Evolutionary conservation across 2,797 vertebrate species (phyloP).

Genomic region (Stomatorhinus walkeri): DNA sequence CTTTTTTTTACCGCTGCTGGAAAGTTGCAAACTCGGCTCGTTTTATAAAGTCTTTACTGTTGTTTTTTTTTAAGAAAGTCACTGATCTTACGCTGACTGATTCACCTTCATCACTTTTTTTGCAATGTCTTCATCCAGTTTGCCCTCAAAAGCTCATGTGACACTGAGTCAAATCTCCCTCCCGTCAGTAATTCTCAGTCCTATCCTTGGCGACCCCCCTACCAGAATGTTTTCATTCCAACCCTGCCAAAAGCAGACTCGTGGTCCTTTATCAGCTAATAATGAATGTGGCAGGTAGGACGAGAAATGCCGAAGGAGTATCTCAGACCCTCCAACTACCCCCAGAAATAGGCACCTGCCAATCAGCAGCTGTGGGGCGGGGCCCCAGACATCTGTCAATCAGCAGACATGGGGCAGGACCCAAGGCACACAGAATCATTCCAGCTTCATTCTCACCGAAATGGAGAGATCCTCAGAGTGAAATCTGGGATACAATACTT

Average conservation of each 20-base stretch:
- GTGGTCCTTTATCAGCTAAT: not conserved
- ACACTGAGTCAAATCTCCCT: not conserved
- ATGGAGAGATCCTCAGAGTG: not conserved
- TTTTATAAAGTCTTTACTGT: not conserved
- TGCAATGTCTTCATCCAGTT: not conserved
- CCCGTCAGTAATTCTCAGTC: not conserved
- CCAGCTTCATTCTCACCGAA: not conserved
- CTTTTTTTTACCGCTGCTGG: not conserved
- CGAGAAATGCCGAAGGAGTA: not conserved
- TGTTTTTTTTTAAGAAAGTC: not conserved
- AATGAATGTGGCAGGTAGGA: not conserved
- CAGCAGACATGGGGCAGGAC: not conserved
- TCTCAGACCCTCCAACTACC: not conserved
- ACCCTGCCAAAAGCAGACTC: not conserved
- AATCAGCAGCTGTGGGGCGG: not conserved
- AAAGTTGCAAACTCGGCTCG: not conserved
- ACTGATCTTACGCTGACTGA: not conserved
- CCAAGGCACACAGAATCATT: not conserved
- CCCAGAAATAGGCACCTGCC: not conserved
- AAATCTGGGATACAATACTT: not conserved
- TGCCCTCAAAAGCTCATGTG: not conserved
- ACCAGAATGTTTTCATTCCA: not conserved
- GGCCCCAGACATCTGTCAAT: not conserved
- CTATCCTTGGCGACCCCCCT: not conserved
- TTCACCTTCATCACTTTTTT: not conserved